Evolutionary conservation across 2,797 vertebrate genomes (phyloP).

Genomic region (Cyclura pinguis): DNA sequence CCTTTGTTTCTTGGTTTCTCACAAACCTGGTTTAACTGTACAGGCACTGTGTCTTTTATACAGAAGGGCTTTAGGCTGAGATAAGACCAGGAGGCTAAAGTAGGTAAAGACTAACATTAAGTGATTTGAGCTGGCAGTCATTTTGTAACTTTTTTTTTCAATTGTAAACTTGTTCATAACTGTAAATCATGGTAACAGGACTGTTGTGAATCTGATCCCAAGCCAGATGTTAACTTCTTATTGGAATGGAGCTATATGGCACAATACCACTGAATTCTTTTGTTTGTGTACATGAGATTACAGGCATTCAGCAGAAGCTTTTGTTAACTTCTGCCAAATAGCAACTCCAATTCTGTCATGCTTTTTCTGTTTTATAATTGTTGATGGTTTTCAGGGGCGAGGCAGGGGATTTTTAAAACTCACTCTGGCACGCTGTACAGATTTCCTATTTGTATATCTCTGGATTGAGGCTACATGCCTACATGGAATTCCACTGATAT

Average conservation of each 20-base stretch:
- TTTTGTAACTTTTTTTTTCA: not conserved
- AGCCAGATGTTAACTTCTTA: not conserved
- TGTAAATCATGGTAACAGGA: not conserved
- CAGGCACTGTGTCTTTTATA: too few relatives aligned
- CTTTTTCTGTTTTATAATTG: not conserved
- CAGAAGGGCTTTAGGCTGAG: too few relatives aligned
- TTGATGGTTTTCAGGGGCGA: not conserved
- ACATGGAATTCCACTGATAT: not conserved
- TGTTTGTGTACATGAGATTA: not conserved
- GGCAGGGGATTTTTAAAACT: not conserved
- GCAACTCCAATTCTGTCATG: not conserved
- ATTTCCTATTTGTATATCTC: not conserved
- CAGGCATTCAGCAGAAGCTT: not conserved
- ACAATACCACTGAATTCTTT: not conserved
- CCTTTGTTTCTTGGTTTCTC: too few relatives aligned
- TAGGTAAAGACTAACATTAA: not conserved
- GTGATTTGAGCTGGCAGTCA: not conserved
- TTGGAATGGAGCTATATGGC: not conserved
- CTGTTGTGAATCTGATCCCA: not conserved
- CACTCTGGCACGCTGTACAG: not conserved
- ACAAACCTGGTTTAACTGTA: too few relatives aligned
- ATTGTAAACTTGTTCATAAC: not conserved
- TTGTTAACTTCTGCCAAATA: slow-evolving; percentile 5
- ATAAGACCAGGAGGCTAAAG: too few relatives aligned
- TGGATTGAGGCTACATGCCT: not conserved